A percentile compares a stretch with the other conserved stretches of the same genome.
phyloP scores from a whole-genome alignment of 2,797 vertebrate genomes.

The Hoplostethus atlanticus region DNA sequence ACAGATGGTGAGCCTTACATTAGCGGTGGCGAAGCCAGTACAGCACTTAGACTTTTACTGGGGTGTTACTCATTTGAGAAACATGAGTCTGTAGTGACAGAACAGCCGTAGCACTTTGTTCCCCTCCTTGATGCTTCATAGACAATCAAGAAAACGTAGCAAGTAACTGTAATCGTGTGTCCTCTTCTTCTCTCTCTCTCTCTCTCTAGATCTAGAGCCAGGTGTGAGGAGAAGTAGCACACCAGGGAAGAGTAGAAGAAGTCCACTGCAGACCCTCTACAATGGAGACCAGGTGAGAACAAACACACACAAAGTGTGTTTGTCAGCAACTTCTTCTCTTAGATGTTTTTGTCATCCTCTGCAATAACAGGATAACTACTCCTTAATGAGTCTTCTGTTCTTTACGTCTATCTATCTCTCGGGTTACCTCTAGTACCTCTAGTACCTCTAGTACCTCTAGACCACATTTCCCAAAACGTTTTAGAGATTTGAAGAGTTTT shows the following conservation, averaged over 20 bases:
- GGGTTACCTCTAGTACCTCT: not conserved
- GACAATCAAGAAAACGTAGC: not conserved
- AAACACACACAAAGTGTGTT: not conserved
- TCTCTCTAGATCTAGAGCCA: constrained; percentile 71
- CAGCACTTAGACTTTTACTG: not conserved
- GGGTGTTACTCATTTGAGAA: not conserved
- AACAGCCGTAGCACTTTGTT: not conserved
- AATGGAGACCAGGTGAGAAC: constrained; percentile 90
- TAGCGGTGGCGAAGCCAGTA: constrained; percentile 12
- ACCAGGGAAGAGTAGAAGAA: constrained; percentile 84
- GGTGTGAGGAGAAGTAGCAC: constrained; percentile 67
- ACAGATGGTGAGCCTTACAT: constrained; percentile 14
- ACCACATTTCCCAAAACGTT: not conserved
- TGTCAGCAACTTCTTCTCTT: too few species aligned
- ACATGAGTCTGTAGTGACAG: not conserved
- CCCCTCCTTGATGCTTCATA: not conserved
- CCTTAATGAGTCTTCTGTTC: too few species aligned
- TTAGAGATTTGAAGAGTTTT: not conserved
- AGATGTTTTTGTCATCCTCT: too few species aligned
- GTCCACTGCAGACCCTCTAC: constrained; percentile 88
- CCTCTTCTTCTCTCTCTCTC: not conserved
- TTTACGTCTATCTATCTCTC: too few species aligned
- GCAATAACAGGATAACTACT: too few species aligned
- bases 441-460: not conserved
- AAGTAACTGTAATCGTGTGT: not conserved